Evolutionary conservation across 2,113 vertebrate genomes (phyloP), one percentile per base, ranked within the genome.

Genomic region (Prochilodus magdalenae): DNA sequence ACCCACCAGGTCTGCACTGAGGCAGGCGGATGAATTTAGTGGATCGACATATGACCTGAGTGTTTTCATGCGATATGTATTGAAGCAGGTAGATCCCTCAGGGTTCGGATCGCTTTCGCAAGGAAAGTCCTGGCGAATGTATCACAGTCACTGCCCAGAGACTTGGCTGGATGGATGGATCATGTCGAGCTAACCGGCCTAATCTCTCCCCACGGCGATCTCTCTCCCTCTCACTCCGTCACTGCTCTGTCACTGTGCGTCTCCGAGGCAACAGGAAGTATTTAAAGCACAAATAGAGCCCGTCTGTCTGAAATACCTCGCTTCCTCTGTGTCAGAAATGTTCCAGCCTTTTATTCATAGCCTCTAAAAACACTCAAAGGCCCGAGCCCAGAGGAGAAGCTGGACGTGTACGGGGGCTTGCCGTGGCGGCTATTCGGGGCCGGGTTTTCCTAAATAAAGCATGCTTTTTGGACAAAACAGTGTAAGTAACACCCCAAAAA

Each of bases 221-320:
- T 33, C 26, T 44, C 44, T 51, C 72, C 69, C 65, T 79, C 72
- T 65, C n/a, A n/a, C 60, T 77, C 47, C 15, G 33, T 79, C 14
- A 69, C 73, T 75, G 40, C 30, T 22, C 65, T 33, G 33, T 67
- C 65, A 36, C 65, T 44, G 33, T 30, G 16, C 62, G 4, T 27
- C 33, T 63, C 62, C 51, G 66, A 22, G 33, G 66, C 66, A 33
- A 80, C 83, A 80, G 83, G 83, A 84, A 84, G 73, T 75, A 70
- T 73, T 77, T 74, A 44, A 73, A 73, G 65, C 29, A 16, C 51
- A 81, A 71, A 87, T 77, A 87, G 79, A 83, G 83, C 75, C 72
- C 4, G 57, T 77, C 76, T 49, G 62, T 79, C 81, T 84, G 30
- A 81, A 87, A 81, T 79, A 85, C 77, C 72, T 47, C 44, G 79